Base-by-base conservation (phyloP, 2,888 invertebrate genomes). In the Drosophila quasianomalipes region DNA sequence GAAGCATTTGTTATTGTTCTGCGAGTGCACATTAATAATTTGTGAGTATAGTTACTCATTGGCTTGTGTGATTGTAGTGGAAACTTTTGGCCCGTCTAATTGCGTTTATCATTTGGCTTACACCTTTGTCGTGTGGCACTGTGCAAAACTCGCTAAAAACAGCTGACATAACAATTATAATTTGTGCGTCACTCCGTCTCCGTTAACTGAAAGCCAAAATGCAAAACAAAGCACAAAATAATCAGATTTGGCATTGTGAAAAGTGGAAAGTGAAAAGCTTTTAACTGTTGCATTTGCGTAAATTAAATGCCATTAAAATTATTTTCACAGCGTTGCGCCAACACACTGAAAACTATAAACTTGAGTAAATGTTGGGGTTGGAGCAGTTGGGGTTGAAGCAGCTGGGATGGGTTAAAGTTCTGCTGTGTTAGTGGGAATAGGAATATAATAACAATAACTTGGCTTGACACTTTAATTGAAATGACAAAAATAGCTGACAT, bases 291-390 rank as follows among this genome's bases (percentile, higher is more conserved):
- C 81, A 90, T 76, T 90, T 85, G 82, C 88, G 79, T 85, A 90
- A 90, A 85, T 90, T 82, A 90, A 88, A 85, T 85, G 83, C 81
- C 83, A 88, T 85, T 90, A 90, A 88, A 90, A 90, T 85, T 90
- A 90, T 85, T 85, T 90, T 88, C 89, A 78, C 73, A 74, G 83
- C 71, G 58, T 44, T 61, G 35, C 49, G 63, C 60, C 59, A 64
- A 69, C 53, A 52, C 74, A 60, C 73, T 39, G 60, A 51, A 64
- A 76, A 77, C 76, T 75, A 77, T 80, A 69, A 68, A 57, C 75
- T 80, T 69, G 31, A 68, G 47, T 26, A 44, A 44, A 62, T 22
- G 58, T 16, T 19, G 53, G 51, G 44, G n/a, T 33, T 22, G 33
- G 16, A 22, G 54, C 9, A 22, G 22, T 7, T 22, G 41, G n/a